Base-by-base conservation (phyloP, 1,140 invertebrate genomes). In the Carposina sasakii region DNA sequence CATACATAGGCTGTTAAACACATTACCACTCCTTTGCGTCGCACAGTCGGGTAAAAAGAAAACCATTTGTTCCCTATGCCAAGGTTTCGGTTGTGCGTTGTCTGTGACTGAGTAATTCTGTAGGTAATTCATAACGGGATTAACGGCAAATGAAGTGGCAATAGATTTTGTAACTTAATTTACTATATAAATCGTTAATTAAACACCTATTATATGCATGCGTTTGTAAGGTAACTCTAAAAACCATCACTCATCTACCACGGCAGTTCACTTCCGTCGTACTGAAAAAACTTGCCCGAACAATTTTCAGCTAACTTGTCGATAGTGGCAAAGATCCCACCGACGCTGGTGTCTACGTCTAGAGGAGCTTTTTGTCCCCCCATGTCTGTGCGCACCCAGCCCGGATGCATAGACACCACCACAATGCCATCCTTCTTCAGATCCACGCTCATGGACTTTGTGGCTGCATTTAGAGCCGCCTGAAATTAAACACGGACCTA, bases 321-420 rank as follows among this genome's bases (percentile, higher is more conserved):
- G 9, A 96, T 69, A 1, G 91, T 90, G 9, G 89, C 73, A 4
- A 96, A 69, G 20, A 97, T 91, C 5, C 87, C 81, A 0, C 55
- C 57, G 0, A 90, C 87, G 67, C 92, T 91, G 1, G 88, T 86
- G 31, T 91, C 85, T 9, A 94, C 76, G 44, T 91, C 89, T 9
- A 96, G 67, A 0, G 90, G 90, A 1, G 95, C 96, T 58, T 91
- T 91, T 37, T 81, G 74, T 8, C 94, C 94, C 3, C 95, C 95
- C 93, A 97, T 93, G 48, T 94, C 92, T 0, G 96, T 97, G 63
- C 91, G 90, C 0, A 97, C 93, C 95, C 95, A 97, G 1, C 96
- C 96, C 1, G 96, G 96, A 85, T 97, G 95, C 36, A 98, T 63
- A 37, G 88, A 89, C 0, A 91, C 85, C 0, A 90, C 91, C 2